Evolutionary conservation across 2,888 invertebrate species (phyloP).

Genomic region (Tetranychus piercei): DNA sequence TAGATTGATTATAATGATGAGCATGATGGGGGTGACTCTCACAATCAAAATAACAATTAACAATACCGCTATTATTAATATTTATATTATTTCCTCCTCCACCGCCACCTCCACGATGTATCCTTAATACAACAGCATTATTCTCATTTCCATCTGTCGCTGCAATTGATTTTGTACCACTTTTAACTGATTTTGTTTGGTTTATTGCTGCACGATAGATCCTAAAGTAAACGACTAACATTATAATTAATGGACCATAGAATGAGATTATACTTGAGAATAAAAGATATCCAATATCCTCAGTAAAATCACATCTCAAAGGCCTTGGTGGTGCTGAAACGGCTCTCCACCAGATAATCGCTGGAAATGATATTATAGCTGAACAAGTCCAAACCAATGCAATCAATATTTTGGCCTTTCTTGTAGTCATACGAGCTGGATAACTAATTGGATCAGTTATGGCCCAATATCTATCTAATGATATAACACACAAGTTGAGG

Average conservation of each 20-base stretch:
- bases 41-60: not conserved
- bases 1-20: not conserved
- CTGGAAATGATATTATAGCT: constrained; percentile 90
- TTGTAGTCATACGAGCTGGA: constrained; percentile 78
- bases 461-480: constrained; percentile 75
- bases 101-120: constrained; percentile 68
- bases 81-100: not conserved
- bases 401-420: constrained; percentile 66
- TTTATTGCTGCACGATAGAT: constrained; percentile 84
- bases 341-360: constrained; percentile 48
- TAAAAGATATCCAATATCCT: constrained; percentile 82
- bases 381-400: constrained; percentile 91
- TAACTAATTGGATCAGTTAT: constrained; percentile 96
- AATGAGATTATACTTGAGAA: constrained; percentile 96
- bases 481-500: constrained; percentile 87
- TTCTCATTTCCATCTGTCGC: constrained; percentile 41
- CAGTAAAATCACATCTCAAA: constrained; percentile 83
- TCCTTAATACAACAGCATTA: constrained; percentile 51
- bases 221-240: constrained; percentile 93
- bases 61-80: not conserved
- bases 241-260: constrained; percentile 84
- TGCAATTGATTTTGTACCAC: constrained; percentile 54
- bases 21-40: not conserved
- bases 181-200: constrained; percentile 70
- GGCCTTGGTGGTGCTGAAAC: constrained; percentile 36